phyloP scores from a whole-genome alignment of 30 jellyfish, hydroid and myxozoan genomes.

The Hydractinia echinata region DNA sequence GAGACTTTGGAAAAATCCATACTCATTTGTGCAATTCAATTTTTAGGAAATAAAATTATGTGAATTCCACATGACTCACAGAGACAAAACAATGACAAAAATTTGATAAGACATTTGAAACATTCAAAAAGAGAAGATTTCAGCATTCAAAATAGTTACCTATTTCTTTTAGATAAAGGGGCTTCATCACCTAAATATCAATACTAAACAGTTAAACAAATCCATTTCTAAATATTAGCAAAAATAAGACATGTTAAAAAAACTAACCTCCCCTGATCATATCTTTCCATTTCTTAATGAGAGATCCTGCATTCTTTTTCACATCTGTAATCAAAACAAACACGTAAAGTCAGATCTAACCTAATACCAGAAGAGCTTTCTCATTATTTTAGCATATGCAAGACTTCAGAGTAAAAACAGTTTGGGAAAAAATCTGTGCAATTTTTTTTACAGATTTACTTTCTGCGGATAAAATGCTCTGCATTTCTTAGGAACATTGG shows the following conservation, averaged over 20 bases:
- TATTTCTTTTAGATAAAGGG: background rate
- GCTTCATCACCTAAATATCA: conserved; percentile 1
- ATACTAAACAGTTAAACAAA: background rate
- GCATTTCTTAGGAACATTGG: background rate
- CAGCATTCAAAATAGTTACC: background rate
- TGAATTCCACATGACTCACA: too few relatives aligned
- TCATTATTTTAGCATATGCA: too few relatives aligned
- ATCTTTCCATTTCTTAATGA: conserved; percentile 83
- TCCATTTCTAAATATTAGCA: background rate
- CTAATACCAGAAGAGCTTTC: too few relatives aligned
- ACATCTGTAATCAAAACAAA: conserved; percentile 34
- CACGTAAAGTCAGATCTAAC: background rate
- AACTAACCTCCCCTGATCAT: conserved; percentile 86
- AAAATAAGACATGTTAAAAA: too few relatives aligned
- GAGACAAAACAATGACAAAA: too few relatives aligned
- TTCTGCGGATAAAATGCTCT: background rate
- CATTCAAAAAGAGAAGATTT: too few relatives aligned
- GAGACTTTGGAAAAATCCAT: too few relatives aligned
- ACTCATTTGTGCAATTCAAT: too few relatives aligned
- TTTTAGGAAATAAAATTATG: too few relatives aligned
- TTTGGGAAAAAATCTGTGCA: too few relatives aligned
- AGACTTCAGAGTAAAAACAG: too few relatives aligned
- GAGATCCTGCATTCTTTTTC: conserved; percentile 55
- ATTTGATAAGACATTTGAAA: too few relatives aligned
- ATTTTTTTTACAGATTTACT: background rate